A percentile compares a stretch with the other conserved stretches of the same genome.
Conservation (phyloP, 2,797 vertebrate genomes). For the Ciconia nigra region DNA sequence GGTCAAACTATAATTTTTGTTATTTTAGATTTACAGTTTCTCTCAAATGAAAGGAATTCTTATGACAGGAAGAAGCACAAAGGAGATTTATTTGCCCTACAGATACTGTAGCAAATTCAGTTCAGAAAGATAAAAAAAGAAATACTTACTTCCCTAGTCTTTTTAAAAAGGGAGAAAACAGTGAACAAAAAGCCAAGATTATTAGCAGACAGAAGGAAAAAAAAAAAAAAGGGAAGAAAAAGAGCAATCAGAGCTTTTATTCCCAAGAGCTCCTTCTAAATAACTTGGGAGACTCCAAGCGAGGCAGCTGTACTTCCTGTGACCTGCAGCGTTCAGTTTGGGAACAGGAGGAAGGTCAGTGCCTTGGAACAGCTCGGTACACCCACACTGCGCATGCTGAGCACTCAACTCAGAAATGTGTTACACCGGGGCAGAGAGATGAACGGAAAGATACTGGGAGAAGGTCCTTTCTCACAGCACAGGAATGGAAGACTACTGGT, state of each 20-base stretch:
- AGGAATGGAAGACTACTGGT: background rate
- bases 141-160: background rate
- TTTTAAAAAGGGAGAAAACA: background rate
- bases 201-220: background rate
- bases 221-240: background rate
- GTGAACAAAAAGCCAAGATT: slow-evolving; percentile 3
- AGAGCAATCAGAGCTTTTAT: background rate
- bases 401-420: accelerated
- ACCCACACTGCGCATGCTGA: background rate
- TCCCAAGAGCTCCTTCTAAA: slow-evolving; percentile 5
- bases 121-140: slow-evolving; percentile 24
- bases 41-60: slow-evolving; percentile 30
- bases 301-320: slow-evolving; percentile 7
- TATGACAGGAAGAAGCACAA: slow-evolving; percentile 6
- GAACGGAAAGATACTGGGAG: background rate
- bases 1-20: slow-evolving; percentile 18
- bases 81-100: background rate
- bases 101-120: background rate
- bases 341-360: background rate
- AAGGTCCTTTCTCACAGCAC: background rate
- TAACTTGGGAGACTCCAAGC: background rate
- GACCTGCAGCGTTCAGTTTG: background rate
- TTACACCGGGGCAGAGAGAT: background rate
- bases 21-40: slow-evolving; percentile 28
- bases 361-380: background rate